A percentile compares a stretch with the other conserved stretches of the same genome.
phyloP scores from a whole-genome alignment of 2,113 vertebrate genomes.

The Gobius niger region DNA sequence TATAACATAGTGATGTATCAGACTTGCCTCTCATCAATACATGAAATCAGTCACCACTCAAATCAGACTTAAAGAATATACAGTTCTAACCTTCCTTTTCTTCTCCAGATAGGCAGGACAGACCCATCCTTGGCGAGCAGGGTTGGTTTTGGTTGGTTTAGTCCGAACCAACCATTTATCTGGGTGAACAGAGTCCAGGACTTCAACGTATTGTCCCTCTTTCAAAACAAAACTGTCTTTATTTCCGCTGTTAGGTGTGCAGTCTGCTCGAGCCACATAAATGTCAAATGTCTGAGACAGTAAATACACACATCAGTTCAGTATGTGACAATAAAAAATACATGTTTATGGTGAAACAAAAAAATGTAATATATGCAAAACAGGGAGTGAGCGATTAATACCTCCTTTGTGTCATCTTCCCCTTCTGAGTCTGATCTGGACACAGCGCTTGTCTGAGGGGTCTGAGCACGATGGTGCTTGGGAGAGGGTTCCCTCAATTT shows the following conservation, averaged over 20 bases:
- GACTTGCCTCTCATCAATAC: background rate
- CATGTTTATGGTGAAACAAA: background rate
- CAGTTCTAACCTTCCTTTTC: conserved; percentile 83
- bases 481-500: conserved; percentile 67
- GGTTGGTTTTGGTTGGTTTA: conserved; percentile 91
- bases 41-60: background rate
- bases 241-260: conserved; percentile 79
- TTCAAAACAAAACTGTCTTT: conserved; percentile 87
- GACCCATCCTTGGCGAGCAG: conserved; percentile 93
- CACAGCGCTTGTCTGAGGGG: conserved; percentile 54
- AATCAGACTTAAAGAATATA: background rate
- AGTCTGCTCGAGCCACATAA: conserved; percentile 91
- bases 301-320: background rate
- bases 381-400: conserved; percentile 18
- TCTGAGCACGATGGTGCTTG: conserved; percentile 66
- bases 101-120: conserved; percentile 95
- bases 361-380: background rate
- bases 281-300: conserved; percentile 89
- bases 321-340: background rate
- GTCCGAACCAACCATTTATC: conserved; percentile 94
- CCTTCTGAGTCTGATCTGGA: conserved; percentile 76
- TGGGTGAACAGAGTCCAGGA: conserved; percentile 91
- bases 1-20: background rate
- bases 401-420: conserved; percentile 71
- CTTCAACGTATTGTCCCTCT: conserved; percentile 94